Evolutionary conservation across 1,140 invertebrate genomes (phyloP).

Genomic region (Acromyrmex heyeri): DNA sequence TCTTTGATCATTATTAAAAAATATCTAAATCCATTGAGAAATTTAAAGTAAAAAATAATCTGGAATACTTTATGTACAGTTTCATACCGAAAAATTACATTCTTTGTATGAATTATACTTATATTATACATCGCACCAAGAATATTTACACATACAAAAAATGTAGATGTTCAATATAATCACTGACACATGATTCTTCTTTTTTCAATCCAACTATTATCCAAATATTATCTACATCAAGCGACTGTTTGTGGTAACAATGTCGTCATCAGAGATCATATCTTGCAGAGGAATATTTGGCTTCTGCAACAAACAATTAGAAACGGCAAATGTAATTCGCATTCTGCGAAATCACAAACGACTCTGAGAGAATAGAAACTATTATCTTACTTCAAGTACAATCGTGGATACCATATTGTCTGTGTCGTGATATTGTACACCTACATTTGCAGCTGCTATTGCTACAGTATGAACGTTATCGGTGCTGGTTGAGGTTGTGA

Average conservation of each 20-base stretch:
- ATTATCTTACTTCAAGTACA: constrained; percentile 80
- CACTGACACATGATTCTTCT: constrained; percentile 44
- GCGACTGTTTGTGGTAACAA: constrained; percentile 74
- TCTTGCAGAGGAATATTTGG: constrained; percentile 74
- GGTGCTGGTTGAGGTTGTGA: constrained; percentile 75
- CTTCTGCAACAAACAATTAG: constrained; percentile 71
- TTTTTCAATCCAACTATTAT: constrained; percentile 11
- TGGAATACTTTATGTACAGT: background rate
- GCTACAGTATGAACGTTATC: constrained; percentile 79
- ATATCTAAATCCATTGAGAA: background rate
- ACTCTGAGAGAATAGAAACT: constrained; percentile 11
- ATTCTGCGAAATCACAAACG: background rate
- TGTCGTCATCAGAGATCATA: constrained; percentile 79
- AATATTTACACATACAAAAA: constrained; percentile 68
- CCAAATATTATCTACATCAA: constrained; percentile 65
- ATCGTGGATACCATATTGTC: constrained; percentile 80
- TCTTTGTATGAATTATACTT: constrained; percentile 19
- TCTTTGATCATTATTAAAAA: background rate
- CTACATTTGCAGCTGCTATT: constrained; percentile 78
- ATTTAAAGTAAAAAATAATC: background rate
- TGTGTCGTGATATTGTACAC: constrained; percentile 78
- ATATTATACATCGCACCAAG: constrained; percentile 24
- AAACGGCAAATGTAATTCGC: constrained; percentile 10
- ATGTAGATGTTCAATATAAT: constrained; percentile 52
- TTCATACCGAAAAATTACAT: constrained; percentile 21